Conservation (phyloP, 2,888 invertebrate species). For the Apamea epomidion region DNA sequence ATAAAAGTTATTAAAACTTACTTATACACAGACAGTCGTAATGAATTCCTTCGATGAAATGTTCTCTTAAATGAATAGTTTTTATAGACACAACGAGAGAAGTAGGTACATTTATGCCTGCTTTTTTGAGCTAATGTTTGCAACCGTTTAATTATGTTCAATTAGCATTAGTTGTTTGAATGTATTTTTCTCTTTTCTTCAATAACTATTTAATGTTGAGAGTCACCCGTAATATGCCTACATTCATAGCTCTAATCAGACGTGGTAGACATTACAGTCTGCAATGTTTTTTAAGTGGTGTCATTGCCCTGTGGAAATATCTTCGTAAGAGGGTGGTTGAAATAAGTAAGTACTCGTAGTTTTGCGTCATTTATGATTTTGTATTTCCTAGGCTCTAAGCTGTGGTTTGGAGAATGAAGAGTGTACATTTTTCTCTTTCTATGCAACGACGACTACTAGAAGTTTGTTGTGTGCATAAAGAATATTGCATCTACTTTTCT, state of each 20-base stretch:
- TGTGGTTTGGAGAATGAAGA: background rate
- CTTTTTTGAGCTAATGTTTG: constrained; percentile 10
- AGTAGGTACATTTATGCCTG: background rate
- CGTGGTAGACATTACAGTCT: constrained; percentile 48
- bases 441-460: no score
- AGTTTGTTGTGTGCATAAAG: background rate
- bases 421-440: background rate
- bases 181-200: background rate
- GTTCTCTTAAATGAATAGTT: constrained; percentile 9
- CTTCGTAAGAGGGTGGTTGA: constrained; percentile 50
- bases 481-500: background rate
- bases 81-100: background rate
- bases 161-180: background rate
- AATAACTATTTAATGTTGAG: background rate
- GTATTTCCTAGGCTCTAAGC: background rate
- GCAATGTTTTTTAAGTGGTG: constrained; percentile 58
- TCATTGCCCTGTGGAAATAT: constrained; percentile 61
- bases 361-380: constrained; percentile 24
- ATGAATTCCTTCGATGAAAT: constrained; percentile 32
- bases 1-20: constrained; percentile 53
- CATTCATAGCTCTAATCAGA: constrained; percentile 38
- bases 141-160: constrained; percentile 9
- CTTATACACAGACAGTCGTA: constrained; percentile 16
- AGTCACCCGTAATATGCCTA: constrained; percentile 3
- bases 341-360: constrained; percentile 18